These are phyloP conservation scores for Leptinotarsa tumamoca DNA, from an alignment of 2,888 invertebrate species.

Conservation along the genomic window DNA sequence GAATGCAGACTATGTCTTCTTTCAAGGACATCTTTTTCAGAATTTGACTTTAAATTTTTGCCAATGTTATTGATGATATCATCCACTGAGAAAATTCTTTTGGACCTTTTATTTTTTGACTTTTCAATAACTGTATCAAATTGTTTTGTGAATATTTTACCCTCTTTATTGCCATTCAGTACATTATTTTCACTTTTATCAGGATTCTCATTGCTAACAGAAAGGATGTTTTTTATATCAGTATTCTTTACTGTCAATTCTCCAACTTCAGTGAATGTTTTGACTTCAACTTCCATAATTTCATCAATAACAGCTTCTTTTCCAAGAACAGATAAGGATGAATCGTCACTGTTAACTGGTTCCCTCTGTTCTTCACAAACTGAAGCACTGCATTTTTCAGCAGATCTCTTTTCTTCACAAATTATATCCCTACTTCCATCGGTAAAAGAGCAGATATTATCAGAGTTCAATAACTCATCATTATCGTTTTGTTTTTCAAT, in stretches of 20 bases:
- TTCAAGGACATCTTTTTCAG: conserved; percentile 29
- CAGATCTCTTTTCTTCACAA: neutral
- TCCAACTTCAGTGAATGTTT: neutral
- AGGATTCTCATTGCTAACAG: neutral
- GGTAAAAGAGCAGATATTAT: neutral
- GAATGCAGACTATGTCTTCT: conserved; percentile 44
- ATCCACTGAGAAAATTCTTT: conserved; percentile 59
- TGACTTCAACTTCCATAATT: neutral
- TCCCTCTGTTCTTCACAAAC: neutral
- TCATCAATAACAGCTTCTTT: conserved; percentile 5
- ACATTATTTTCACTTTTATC: neutral
- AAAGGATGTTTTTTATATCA: neutral
- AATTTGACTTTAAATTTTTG: conserved; percentile 36
- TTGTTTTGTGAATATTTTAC: conserved; percentile 12
- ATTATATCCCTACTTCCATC: neutral
- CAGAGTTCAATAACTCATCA: neutral
- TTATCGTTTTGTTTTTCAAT: neutral
- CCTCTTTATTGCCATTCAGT: neutral
- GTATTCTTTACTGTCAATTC: neutral
- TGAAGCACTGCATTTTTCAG: neutral
- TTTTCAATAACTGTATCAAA: conserved; percentile 12
- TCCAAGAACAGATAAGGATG: neutral
- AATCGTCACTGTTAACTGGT: neutral
- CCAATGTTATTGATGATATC: conserved; percentile 59
- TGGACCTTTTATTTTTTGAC: conserved; percentile 39